Base-by-base conservation (phyloP, 2,888 invertebrate genomes). In the Creontiades dilutus region DNA sequence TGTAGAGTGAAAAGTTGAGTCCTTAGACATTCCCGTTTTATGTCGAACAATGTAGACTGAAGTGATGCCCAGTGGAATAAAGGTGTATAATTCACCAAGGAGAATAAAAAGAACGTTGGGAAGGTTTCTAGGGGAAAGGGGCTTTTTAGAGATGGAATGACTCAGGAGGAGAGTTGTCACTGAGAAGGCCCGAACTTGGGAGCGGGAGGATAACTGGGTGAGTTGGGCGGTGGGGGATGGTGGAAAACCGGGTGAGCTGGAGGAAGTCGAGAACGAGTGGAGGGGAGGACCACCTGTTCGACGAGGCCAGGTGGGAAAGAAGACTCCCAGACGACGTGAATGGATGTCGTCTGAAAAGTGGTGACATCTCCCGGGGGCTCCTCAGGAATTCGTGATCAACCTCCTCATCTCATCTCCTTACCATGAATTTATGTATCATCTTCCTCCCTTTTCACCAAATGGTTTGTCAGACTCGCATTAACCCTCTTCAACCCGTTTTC, bases 321-420 rank as follows among this genome's bases (percentile, higher is more conserved):
- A 61, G 61, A 61, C n/a, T 61, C 61, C 61, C 19, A 19, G 61
- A 61, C 61, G 61, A 61, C 61, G 61, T 61, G 61, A 61, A 61
- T 61, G 61, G 61, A 61, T 61, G 61, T 61, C 61, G 61, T 61
- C 61, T 61, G 61, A 61, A 61, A 61, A 61, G 61, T 61, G 61
- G 61, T 61, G 61, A 61, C 61, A 61, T 61, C 61, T 61, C 61
- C 61, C 52, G 52, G 16, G 52, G 52, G 52, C 52, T 52, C 16
- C 52, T 61, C n/a, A 61, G 61, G 61, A 61, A 61, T 61, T 61
- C 61, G n/a, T 61, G 61, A 61, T 61, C 61, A 61, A 61, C 61
- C 61, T 61, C 7, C 52, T 52, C 52, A 37, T 37, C 37, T 61
- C 61, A 61, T 61, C 61, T 61, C 19, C 61, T 61, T 61, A 16